A percentile compares a stretch with the other conserved stretches of the same genome.
These are phyloP conservation scores for Exaiptasia diaphana DNA, from an alignment of 64 coral and sea anemone genomes.

Conservation along the genomic window DNA sequence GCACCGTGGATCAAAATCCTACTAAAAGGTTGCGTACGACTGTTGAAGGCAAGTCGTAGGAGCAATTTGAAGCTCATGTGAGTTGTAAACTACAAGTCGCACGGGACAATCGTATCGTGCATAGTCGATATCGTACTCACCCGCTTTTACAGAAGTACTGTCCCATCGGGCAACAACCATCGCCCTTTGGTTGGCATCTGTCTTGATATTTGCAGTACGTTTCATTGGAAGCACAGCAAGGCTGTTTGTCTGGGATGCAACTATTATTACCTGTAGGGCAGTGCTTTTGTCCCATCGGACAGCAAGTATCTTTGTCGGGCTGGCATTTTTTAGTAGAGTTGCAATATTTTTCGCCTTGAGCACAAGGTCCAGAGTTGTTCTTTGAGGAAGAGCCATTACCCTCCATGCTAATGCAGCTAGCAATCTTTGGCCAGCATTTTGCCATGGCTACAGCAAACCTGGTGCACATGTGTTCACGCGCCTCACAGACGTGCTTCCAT, in stretches of 20 bases:
- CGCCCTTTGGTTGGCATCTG: background rate
- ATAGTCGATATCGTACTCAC: background rate
- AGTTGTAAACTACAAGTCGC: background rate
- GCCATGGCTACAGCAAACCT: background rate
- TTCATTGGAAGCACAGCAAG: background rate
- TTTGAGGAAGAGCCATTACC: background rate
- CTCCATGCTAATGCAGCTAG: background rate
- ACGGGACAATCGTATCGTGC: background rate
- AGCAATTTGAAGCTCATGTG: background rate
- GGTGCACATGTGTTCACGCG: constrained; percentile 22
- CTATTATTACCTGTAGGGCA: background rate
- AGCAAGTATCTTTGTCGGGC: background rate
- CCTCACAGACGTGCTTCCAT: constrained; percentile 28
- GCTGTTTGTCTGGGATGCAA: background rate
- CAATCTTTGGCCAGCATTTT: background rate
- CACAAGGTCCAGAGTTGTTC: background rate
- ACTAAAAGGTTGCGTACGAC: too few relatives aligned
- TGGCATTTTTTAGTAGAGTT: background rate
- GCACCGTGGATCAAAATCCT: too few relatives aligned
- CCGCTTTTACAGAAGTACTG: background rate
- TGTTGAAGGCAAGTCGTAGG: too few relatives aligned
- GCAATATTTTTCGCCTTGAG: background rate
- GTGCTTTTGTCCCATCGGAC: background rate
- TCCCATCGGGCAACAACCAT: background rate
- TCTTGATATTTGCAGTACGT: background rate